Percentiles rank a stretch among this genome's conserved stretches.
phyloP scores from a whole-genome alignment of 2,888 invertebrate species.

The Eupithecia inturbata region DNA sequence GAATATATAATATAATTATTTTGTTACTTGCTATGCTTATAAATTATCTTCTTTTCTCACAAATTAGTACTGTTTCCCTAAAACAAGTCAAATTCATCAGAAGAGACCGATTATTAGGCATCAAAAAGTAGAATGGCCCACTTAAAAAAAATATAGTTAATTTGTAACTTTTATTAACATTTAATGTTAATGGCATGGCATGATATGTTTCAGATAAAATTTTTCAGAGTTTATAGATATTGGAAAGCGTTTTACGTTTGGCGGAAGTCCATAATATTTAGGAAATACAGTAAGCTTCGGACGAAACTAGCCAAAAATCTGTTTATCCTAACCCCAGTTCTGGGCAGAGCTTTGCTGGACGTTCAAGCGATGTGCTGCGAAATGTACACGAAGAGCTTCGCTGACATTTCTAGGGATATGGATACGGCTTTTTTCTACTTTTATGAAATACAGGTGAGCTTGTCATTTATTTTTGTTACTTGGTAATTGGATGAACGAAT shows the following conservation, averaged over 20 bases:
- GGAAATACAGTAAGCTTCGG: slow-evolving; percentile 86
- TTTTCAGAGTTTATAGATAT: slow-evolving; percentile 87
- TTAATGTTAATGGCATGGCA: no score
- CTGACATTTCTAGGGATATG: slow-evolving; percentile 81
- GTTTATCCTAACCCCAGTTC: slow-evolving; percentile 88
- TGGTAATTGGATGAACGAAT: neutral
- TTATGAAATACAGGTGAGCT: slow-evolving; percentile 86
- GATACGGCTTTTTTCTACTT: slow-evolving; percentile 87
- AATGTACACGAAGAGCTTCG: slow-evolving; percentile 86
- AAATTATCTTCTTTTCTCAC: no score
- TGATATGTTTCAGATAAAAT: slow-evolving; percentile 84
- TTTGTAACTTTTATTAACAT: no score
- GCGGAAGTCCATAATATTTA: slow-evolving; percentile 88
- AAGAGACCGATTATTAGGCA: no score
- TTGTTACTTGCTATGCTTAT: no score
- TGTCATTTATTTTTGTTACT: neutral
- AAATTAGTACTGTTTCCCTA: no score
- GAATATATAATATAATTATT: no score
- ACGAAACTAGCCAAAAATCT: slow-evolving; percentile 86
- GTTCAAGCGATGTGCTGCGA: slow-evolving; percentile 88
- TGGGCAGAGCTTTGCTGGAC: slow-evolving; percentile 88
- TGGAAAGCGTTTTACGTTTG: slow-evolving; percentile 94
- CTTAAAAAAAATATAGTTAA: no score
- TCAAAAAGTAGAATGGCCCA: no score
- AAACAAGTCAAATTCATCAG: no score